phyloP scores from a whole-genome alignment of 2,113 vertebrate genomes.

The Heptranchias perlo region DNA sequence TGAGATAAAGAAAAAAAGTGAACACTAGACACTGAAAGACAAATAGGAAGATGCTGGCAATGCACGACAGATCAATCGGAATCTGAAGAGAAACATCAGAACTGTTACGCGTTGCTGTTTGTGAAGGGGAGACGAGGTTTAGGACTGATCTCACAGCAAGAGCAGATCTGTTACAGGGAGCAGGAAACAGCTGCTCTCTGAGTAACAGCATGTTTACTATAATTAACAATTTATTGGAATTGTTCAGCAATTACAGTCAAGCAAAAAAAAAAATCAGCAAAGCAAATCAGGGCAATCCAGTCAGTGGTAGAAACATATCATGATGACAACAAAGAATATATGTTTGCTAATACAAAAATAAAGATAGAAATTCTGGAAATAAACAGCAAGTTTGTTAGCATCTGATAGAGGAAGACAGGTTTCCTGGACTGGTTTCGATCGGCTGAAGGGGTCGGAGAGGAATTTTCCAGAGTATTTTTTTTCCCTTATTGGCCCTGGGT shows the following conservation, averaged over 20 bases:
- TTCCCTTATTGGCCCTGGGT: background rate
- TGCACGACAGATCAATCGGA: background rate
- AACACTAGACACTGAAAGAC: background rate
- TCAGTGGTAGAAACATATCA: background rate
- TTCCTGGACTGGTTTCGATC: background rate
- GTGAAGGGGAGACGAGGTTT: background rate
- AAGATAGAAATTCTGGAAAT: background rate
- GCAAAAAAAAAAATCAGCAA: slow-evolving; percentile 34
- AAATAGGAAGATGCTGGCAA: background rate
- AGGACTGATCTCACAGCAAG: background rate
- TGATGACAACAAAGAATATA: slow-evolving; percentile 10
- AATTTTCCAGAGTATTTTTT: background rate
- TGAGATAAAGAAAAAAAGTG: background rate
- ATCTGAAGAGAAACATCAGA: background rate
- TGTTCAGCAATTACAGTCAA: slow-evolving; percentile 36
- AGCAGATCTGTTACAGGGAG: slow-evolving; percentile 26
- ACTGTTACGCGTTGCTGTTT: background rate
- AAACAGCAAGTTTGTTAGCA: background rate
- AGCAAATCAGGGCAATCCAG: slow-evolving; percentile 32
- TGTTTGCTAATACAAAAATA: slow-evolving; percentile 3
- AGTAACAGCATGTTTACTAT: slow-evolving; percentile 35
- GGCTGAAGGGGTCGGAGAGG: background rate
- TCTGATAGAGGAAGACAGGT: background rate
- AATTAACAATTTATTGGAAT: slow-evolving; percentile 35
- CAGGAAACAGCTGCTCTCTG: slow-evolving; percentile 31